Base-by-base conservation (phyloP, 2,888 invertebrate genomes). In the Lymantria dispar region DNA sequence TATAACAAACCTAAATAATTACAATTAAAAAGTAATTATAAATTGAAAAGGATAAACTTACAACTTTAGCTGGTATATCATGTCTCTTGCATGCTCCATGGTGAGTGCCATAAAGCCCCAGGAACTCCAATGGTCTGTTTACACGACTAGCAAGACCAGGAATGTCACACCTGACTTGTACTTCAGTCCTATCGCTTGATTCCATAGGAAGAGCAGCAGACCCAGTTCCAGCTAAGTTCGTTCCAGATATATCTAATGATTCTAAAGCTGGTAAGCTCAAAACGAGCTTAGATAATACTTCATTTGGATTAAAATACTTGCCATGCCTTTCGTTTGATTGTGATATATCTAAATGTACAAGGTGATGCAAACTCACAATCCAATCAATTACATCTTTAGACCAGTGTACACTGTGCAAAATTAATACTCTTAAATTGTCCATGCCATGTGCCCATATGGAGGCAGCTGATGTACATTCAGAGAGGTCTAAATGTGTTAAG, bases 161-260 rank as follows among this genome's bases (percentile, higher is more conserved):
- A 71, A 99, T 98, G 79, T 98, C 96, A 60, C 95, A 93, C 72
- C 78, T 78, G 15, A 76, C 85, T 61, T 83, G 82, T 1, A 76
- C 68, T 50, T 89, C 85, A 10, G 60, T 52, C 3, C 62, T 60
- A 1, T 64, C 70, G 8, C 69, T 54, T 30, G 63, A 45, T 0
- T 68, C 74, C 41, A 87, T 75, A 7, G 74, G 58, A 0, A 79
- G 70, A n/a, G 93, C 91, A 11, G 95, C 95, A 29, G 95, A 95
- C 43, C 97, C 97, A 48, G 94, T 94, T 11, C 98, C 98, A 39
- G 98, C 98, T 60, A 99, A 91, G 91, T 99, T 98, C 13, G 99
- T 99, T 11, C 98, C 98, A 3, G 98, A 98, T 76, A 99, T 98
- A 85, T 99, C 99, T 67, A 99, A 87, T 22, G 96, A 96, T 40